Base-by-base conservation (phyloP, 2,888 invertebrate genomes). In the Pocota personata region DNA sequence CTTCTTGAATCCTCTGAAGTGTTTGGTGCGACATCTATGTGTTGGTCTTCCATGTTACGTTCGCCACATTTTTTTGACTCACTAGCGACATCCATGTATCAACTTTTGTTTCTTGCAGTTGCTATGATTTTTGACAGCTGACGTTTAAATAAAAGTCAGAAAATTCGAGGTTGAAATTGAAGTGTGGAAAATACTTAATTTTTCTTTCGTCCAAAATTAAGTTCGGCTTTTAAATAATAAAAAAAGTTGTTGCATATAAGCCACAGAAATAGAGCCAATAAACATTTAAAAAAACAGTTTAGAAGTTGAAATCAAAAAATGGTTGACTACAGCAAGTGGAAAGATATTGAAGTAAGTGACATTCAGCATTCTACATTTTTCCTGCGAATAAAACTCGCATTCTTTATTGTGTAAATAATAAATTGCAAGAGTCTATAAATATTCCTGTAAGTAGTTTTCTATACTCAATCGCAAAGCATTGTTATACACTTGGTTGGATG, bases 311-410 rank as follows among this genome's bases (percentile, higher is more conserved):
- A 0, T 5, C 3, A n/a, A 62, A 94, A 90, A 92, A 97, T 97
- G 97, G 97, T 98, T 66, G 98, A 99, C 93, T 99, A 99, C 93
- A 98, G 98, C 93, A 98, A 98, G 92, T 99, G 99, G 99, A 98
- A 98, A 93, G 96, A 98, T 91, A 98, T 98, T 91, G 98, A 98
- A 95, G 98, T 98, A 92, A 92, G 92, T 89, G 79, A 5, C 6
- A 12, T 62, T 27, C 19, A 3, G n/a, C 24, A 32, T 27, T 37
- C 1, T 1, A 24, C 30, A 48, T 48, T 24, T 40, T 50, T 30
- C n/a, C 32, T 43, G 24, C 19, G 3, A 19, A 46, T 3, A 16
- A 10, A 12, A 7, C 14, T 40, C 14, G n/a, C 3, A n/a, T 12
- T 40, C 12, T 32, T 32, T 32, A 10, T 32, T 32, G 2, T 4